Conservation (phyloP, 1,140 invertebrate species). For the Caenorhabditis elegans region DNA sequence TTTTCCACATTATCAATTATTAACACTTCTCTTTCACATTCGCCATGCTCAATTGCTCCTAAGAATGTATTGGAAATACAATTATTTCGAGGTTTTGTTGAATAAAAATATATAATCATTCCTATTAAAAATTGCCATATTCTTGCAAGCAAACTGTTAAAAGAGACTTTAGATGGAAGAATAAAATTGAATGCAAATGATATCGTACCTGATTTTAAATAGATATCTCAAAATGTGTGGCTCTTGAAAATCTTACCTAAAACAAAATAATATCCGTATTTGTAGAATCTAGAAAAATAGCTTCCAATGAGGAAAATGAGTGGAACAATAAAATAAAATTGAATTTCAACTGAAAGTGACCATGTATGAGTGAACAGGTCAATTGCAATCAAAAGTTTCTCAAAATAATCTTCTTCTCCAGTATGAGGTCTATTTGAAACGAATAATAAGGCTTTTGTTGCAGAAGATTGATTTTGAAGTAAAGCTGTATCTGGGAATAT, state of each 20-base stretch:
- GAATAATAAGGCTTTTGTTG: not conserved
- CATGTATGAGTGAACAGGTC: slow-evolving; percentile 32
- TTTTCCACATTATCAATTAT: too few species aligned
- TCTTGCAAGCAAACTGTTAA: not conserved
- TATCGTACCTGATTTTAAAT: not conserved
- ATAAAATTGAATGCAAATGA: not conserved
- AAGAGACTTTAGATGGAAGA: not conserved
- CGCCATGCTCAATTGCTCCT: not conserved
- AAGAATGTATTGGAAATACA: not conserved
- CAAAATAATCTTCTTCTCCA: not conserved
- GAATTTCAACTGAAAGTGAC: slow-evolving; percentile 28
- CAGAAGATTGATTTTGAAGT: not conserved
- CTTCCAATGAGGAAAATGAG: not conserved
- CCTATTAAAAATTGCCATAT: not conserved
- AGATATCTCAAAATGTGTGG: not conserved
- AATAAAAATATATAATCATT: not conserved
- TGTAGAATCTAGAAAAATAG: not conserved
- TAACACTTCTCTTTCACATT: not conserved
- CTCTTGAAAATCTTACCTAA: not conserved
- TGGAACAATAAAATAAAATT: slow-evolving; percentile 27
- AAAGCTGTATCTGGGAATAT: not conserved
- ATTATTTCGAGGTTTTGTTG: too few species aligned
- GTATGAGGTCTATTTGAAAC: not conserved
- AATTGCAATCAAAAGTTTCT: not conserved
- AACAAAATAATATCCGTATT: not conserved